Evolutionary conservation across 2,888 invertebrate species (phyloP), one percentile per base, ranked within the genome.

Genomic region (Pemphredon lugubris): DNA sequence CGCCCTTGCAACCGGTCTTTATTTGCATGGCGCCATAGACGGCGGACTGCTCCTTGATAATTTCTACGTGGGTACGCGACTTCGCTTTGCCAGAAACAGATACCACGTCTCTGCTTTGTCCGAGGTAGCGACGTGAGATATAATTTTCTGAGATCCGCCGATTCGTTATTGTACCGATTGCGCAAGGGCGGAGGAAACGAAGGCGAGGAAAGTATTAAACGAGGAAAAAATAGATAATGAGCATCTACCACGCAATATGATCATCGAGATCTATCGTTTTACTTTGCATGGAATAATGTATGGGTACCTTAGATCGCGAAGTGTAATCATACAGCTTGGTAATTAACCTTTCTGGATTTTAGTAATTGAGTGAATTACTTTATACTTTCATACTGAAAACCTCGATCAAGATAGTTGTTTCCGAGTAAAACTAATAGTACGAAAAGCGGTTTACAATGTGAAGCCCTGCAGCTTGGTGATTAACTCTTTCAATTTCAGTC

Each of bases 21-120:
- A 51, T 75, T 65, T 61, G 61, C 75, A 60, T 61, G 48, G 63
- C 63, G 75, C 65, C 63, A 14, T 40, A 42, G 20, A 7, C 14
- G 39, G 50, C 14, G 23, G 53, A 23, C 53, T 40, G 14, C 47
- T 69, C 45, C 51, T 45, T 40, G 58, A 32, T 34, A 45, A 39
- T 48, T 47, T 53, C 60, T 45, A 18, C 45, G 45, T 45, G 45
- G 21, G 26, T 13, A 30, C 20, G 39, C 45, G 45, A 9, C 30
- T 60, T n/a, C 20, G 21, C 14, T 30, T 30, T 6, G 14, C 5
- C 23, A 13, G 44, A 21, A 16, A 45, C 21, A 6, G 44, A 42
- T 6, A 18, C 18, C 6, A 18, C 18, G 3, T 5, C 18, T 42
- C n/a, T n/a, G 39, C 42, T 42, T 42, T 37, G 37, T 37, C 37